These are phyloP conservation scores for Petromus typicus DNA, from an alignment of 2,113 vertebrate genomes.

Conservation along the genomic window DNA sequence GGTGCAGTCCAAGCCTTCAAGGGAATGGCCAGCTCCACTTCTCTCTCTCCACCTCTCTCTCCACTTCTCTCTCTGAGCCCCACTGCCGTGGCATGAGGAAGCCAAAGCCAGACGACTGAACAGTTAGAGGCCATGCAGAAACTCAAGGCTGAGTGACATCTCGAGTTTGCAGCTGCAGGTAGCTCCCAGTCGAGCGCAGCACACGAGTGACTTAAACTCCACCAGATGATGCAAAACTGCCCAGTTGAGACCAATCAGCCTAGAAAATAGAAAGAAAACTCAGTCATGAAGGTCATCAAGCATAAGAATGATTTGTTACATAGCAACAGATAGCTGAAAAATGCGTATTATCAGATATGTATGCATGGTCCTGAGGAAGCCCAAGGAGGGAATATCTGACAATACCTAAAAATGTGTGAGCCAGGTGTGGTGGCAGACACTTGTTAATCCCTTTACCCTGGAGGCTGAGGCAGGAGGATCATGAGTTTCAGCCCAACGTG, in stretches of 20 bases:
- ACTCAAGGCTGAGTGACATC: not conserved
- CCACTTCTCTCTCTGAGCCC: not conserved
- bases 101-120: not conserved
- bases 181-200: not conserved
- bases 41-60: too few species aligned
- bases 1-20: not conserved
- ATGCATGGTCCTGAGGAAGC: not conserved
- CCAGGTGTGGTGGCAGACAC: not conserved
- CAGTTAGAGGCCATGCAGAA: not conserved
- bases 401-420: not conserved
- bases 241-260: not conserved
- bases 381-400: not conserved
- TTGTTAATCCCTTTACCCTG: not conserved
- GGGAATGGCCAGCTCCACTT: not conserved
- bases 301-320: not conserved
- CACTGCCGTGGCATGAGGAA: not conserved
- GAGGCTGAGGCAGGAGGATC: not conserved
- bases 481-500: not conserved
- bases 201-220: not conserved
- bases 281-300: not conserved
- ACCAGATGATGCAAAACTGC: not conserved
- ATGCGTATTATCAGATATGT: not conserved
- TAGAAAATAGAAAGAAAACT: not conserved
- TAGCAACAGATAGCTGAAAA: slow-evolving; percentile 1
- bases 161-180: not conserved